phyloP scores from a whole-genome alignment of 2,797 vertebrate species.

The Chromis chromis region DNA sequence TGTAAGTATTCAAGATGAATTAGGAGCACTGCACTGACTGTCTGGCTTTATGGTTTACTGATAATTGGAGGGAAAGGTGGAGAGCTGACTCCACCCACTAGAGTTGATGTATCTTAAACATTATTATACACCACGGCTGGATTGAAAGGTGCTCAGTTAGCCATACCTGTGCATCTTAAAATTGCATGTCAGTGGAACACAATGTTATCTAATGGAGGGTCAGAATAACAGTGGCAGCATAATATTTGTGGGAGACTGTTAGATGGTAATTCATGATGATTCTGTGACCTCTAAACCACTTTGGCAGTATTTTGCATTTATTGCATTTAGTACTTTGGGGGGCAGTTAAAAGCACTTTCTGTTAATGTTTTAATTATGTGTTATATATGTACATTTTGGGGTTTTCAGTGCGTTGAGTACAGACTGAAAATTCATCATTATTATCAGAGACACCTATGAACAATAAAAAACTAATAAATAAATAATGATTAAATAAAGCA shows the following conservation, averaged over 20 bases:
- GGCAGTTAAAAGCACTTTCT: constrained; percentile 8
- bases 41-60: constrained; percentile 21
- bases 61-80: constrained; percentile 45
- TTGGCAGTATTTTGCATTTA: constrained; percentile 2
- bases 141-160: constrained; percentile 23
- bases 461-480: constrained; percentile 69
- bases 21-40: constrained; percentile 11
- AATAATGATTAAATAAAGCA: constrained; percentile 70
- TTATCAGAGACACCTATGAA: constrained; percentile 51
- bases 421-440: constrained; percentile 34
- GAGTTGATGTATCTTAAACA: constrained; percentile 28
- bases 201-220: not conserved
- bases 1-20: constrained; percentile 11
- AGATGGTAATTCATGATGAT: not conserved
- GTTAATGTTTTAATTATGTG: constrained; percentile 17
- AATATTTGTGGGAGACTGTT: not conserved
- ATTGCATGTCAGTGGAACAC: constrained; percentile 4
- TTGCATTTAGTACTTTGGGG: constrained; percentile 19
- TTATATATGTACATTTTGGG: constrained; percentile 31
- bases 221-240: not conserved
- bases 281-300: not conserved
- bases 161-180: not conserved
- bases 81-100: constrained; percentile 5
- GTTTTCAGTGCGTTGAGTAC: constrained; percentile 50
- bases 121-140: not conserved